These are phyloP conservation scores for Progne subis DNA, from an alignment of 2,113 vertebrate genomes.

Conservation along the genomic window DNA sequence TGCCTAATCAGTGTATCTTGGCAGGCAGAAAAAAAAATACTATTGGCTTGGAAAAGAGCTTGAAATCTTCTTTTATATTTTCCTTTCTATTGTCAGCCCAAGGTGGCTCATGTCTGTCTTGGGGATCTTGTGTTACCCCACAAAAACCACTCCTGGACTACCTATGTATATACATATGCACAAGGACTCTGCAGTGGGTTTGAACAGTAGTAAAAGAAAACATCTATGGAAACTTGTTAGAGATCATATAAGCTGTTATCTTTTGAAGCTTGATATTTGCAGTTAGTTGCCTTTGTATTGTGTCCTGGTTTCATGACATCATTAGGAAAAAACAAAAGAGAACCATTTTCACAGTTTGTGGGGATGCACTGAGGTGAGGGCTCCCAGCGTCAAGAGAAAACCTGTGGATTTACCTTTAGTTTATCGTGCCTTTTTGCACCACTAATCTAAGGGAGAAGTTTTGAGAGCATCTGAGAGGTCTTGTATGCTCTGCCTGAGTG, in stretches of 20 bases:
- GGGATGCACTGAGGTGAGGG: background rate
- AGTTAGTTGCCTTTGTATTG: background rate
- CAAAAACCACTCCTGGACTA: background rate
- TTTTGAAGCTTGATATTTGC: background rate
- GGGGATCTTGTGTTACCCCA: background rate
- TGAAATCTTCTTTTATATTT: background rate
- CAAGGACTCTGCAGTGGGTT: background rate
- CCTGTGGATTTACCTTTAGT: background rate
- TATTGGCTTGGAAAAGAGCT: background rate
- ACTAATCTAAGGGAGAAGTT: background rate
- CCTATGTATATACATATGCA: fast-evolving
- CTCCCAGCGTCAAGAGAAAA: background rate
- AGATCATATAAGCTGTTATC: background rate
- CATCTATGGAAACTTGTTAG: background rate
- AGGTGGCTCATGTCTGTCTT: background rate
- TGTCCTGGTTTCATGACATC: background rate
- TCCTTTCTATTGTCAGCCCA: background rate
- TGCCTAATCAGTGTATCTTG: background rate
- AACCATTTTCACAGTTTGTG: background rate
- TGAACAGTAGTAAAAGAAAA: background rate
- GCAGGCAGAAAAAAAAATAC: background rate
- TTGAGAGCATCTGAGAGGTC: background rate
- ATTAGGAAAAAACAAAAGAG: background rate
- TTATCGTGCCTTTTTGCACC: background rate
- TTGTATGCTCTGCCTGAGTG: background rate